Conservation (phyloP, 53 echinoderm and acorn worm species). For the Hippasteria phrygiana region DNA sequence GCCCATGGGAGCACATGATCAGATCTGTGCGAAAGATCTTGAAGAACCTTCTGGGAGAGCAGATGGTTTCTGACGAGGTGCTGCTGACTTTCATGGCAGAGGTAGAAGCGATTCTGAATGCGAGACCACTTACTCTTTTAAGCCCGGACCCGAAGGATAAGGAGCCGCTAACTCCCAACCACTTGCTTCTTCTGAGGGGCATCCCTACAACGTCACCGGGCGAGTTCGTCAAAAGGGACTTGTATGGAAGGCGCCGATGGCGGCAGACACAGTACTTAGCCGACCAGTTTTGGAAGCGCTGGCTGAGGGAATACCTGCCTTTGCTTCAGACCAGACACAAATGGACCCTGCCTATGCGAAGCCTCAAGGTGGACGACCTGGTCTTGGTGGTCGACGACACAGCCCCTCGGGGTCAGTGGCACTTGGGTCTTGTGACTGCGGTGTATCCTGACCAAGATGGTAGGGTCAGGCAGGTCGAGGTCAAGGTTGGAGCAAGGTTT, state of each 20-base stretch:
- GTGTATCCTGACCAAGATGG: neutral
- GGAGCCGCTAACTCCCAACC: constrained; percentile 73
- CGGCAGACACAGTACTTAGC: constrained; percentile 68
- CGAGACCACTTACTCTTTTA: constrained; percentile 68
- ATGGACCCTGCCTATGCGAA: constrained; percentile 58
- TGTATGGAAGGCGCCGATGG: constrained; percentile 65
- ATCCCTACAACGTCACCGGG: constrained; percentile 47
- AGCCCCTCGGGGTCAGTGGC: constrained; percentile 60
- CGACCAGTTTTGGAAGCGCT: constrained; percentile 68
- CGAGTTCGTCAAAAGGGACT: constrained; percentile 41
- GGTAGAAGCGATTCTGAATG: constrained; percentile 71
- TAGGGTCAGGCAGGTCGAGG: neutral
- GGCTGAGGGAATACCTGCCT: constrained; percentile 79
- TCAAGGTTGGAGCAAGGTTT: constrained; percentile 48
- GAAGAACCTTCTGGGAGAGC: constrained; percentile 44
- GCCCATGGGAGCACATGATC: constrained; percentile 77
- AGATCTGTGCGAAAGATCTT: constrained; percentile 65
- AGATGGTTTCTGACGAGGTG: constrained; percentile 47
- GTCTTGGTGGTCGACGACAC: constrained; percentile 50
- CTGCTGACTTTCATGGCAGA: constrained; percentile 68
- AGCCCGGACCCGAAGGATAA: constrained; percentile 60
- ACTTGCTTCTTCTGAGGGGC: constrained; percentile 63
- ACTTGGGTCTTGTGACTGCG: constrained; percentile 36
- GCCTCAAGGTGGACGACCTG: constrained; percentile 47
- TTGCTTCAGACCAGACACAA: constrained; percentile 60